phyloP scores from a whole-genome alignment of 1,140 invertebrate species.

The Dysdera silvatica region DNA sequence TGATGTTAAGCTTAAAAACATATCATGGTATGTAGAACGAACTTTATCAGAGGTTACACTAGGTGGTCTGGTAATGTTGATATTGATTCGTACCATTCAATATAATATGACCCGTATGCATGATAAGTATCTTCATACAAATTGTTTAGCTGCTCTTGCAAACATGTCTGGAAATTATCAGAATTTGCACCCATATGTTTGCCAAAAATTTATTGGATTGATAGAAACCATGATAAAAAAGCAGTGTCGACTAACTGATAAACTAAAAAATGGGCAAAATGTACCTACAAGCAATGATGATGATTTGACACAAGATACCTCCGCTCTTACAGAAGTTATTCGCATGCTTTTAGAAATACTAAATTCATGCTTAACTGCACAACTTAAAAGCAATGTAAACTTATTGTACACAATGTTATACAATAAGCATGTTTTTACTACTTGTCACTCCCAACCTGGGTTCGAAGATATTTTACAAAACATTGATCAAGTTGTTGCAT shows the following conservation, averaged over 20 bases:
- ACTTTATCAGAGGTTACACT: slow-evolving; percentile 82
- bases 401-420: slow-evolving; percentile 93
- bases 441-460: slow-evolving; percentile 73
- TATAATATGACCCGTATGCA: slow-evolving; percentile 95
- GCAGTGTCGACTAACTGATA: slow-evolving; percentile 52
- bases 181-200: slow-evolving; percentile 89
- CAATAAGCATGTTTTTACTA: slow-evolving; percentile 81
- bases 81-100: slow-evolving; percentile 91
- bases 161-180: slow-evolving; percentile 96
- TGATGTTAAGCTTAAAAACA: slow-evolving; percentile 78
- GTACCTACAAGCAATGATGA: slow-evolving; percentile 36
- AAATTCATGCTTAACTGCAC: slow-evolving; percentile 82
- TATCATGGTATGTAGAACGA: slow-evolving; percentile 86
- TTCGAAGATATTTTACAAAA: slow-evolving; percentile 96
- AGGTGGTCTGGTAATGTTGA: slow-evolving; percentile 89
- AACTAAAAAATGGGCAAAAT: slow-evolving; percentile 30
- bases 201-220: slow-evolving; percentile 76
- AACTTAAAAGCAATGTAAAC: slow-evolving; percentile 84
- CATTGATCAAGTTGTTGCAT: slow-evolving; percentile 86
- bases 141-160: slow-evolving; percentile 92
- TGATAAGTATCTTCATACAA: slow-evolving; percentile 94
- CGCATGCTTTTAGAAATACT: slow-evolving; percentile 93
- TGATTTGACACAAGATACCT: slow-evolving; percentile 67
- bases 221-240: slow-evolving; percentile 80
- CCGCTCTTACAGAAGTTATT: slow-evolving; percentile 92